Conservation (phyloP, 2,113 vertebrate genomes). For the Ailuropoda melanoleuca region DNA sequence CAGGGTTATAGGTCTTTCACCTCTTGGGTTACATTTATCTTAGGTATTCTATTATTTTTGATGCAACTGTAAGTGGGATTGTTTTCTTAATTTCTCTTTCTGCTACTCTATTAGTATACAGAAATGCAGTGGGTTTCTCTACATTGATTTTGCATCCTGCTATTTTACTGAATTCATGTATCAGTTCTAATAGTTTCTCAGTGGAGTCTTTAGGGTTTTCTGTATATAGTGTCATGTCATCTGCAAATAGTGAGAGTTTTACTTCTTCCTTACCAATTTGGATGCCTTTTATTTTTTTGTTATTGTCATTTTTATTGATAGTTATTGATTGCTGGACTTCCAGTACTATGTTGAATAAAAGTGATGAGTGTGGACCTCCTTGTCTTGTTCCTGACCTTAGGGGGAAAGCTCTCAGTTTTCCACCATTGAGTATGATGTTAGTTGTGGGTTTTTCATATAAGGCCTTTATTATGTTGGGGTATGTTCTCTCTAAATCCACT, state of each 20-base stretch:
- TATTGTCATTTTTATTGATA: no score
- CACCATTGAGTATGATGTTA: neutral
- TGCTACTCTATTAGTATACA: neutral
- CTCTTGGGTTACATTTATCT: neutral
- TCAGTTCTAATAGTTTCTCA: neutral
- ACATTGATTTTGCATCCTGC: neutral
- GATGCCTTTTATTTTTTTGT: neutral
- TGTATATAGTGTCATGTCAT: neutral
- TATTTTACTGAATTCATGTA: neutral
- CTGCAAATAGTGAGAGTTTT: neutral
- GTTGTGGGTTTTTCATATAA: no score
- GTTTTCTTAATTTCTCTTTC: neutral
- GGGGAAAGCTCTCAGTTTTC: neutral
- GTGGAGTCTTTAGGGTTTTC: neutral
- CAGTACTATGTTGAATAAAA: neutral
- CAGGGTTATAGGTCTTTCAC: neutral
- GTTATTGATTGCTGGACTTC: neutral
- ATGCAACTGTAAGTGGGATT: neutral
- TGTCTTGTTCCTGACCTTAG: neutral
- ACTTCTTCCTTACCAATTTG: neutral
- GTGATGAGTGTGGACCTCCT: neutral
- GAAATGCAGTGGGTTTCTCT: neutral
- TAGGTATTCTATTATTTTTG: neutral
- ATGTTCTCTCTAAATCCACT: neutral
- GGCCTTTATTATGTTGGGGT: neutral